These are phyloP conservation scores for Hylia prasina DNA, from an alignment of 2,113 vertebrate genomes.

Conservation along the genomic window DNA sequence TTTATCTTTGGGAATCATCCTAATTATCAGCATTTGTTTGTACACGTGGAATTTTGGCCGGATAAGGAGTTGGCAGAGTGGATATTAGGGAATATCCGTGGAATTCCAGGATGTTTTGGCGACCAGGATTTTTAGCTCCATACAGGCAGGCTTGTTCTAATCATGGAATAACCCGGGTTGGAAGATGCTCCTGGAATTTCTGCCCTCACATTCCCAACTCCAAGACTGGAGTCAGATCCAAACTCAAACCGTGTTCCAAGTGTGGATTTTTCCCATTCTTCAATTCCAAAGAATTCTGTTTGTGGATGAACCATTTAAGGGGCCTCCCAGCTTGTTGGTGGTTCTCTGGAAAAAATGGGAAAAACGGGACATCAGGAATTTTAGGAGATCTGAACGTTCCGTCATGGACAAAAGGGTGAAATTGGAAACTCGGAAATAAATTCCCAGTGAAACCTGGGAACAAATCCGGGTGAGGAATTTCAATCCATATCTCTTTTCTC, in stretches of 20 bases:
- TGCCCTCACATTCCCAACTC: background rate
- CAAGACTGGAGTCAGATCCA: background rate
- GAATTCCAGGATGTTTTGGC: background rate
- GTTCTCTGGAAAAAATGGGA: background rate
- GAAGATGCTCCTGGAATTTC: background rate
- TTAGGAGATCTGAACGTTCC: background rate
- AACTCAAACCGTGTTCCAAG: background rate
- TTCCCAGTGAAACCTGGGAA: background rate
- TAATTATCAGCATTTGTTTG: background rate
- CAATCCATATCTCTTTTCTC: background rate
- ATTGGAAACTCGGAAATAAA: background rate
- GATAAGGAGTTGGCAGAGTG: background rate
- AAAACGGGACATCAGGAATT: background rate
- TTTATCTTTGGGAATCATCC: background rate
- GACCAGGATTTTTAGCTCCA: background rate
- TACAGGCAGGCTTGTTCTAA: background rate
- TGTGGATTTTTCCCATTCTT: background rate
- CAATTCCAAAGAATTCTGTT: background rate
- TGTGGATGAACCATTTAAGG: fast-evolving
- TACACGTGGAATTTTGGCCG: background rate
- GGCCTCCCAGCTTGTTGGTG: fast-evolving
- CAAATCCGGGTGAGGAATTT: background rate
- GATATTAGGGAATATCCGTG: background rate
- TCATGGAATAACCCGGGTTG: background rate
- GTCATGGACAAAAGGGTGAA: background rate